phyloP scores from a whole-genome alignment of 2,797 vertebrate genomes.

The Neosalanx taihuensis region DNA sequence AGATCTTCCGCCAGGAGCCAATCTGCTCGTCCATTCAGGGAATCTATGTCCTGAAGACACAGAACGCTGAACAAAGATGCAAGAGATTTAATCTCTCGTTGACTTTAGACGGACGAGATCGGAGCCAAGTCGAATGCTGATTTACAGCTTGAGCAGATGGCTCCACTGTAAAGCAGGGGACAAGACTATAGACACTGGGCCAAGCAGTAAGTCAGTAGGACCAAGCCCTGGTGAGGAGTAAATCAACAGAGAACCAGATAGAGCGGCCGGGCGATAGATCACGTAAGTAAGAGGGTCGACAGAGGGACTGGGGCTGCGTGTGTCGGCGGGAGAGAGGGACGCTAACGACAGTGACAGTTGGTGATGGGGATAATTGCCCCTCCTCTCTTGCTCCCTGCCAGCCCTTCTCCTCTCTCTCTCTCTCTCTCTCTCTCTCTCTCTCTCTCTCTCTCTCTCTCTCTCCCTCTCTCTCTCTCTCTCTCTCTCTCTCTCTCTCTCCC shows the following conservation, averaged over 20 bases:
- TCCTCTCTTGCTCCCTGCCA: background rate
- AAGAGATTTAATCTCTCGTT: background rate
- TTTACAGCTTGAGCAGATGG: background rate
- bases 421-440: constrained; percentile 2
- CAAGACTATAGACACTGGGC: background rate
- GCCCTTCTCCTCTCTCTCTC: constrained; percentile 15
- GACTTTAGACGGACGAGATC: background rate
- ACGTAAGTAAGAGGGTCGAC: background rate
- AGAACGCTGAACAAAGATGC: background rate
- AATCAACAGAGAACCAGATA: too few relatives aligned
- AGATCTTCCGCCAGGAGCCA: background rate
- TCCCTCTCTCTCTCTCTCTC: constrained; percentile 15
- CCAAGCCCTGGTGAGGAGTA: background rate
- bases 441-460: background rate
- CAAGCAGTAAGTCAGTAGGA: background rate
- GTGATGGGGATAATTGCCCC: constrained; percentile 28
- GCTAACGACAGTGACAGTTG: constrained; percentile 17
- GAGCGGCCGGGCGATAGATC: too few relatives aligned
- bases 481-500: constrained; percentile 45
- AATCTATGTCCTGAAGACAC: background rate
- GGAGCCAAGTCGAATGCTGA: background rate
- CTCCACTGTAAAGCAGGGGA: background rate
- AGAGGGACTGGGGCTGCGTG: background rate
- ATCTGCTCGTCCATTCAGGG: background rate
- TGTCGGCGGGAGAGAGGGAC: background rate